Conservation (phyloP, 2,113 vertebrate genomes). For the Trematomus loennbergii region DNA sequence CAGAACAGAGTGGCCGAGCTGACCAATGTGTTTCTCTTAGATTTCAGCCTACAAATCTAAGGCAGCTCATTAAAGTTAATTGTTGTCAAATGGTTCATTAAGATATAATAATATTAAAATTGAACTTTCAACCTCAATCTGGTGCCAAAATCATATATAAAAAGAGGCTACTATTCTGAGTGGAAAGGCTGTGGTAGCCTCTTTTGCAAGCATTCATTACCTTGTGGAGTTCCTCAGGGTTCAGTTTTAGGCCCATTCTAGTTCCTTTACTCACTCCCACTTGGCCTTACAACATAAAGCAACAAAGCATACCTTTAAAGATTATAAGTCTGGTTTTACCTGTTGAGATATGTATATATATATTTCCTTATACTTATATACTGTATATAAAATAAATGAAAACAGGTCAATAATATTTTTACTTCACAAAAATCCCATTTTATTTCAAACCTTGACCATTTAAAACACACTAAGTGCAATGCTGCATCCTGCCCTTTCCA, state of each 20-base stretch:
- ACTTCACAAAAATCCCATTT: background rate
- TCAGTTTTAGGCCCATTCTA: background rate
- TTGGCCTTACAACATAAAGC: background rate
- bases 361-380: too few species aligned
- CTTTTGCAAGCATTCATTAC: background rate
- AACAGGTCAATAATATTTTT: background rate
- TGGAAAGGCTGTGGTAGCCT: too few species aligned
- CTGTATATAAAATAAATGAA: background rate
- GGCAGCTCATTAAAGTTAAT: constrained; percentile 5
- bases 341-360: background rate
- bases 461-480: background rate
- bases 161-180: too few species aligned
- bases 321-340: background rate
- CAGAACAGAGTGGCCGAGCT: too few species aligned
- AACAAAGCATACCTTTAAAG: background rate
- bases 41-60: constrained; percentile 14
- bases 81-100: constrained; percentile 19
- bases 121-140: constrained; percentile 21
- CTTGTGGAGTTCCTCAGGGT: constrained; percentile 28
- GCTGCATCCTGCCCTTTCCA: background rate
- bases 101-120: constrained; percentile 36
- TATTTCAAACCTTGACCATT: background rate
- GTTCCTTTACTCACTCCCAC: background rate
- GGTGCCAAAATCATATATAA: constrained; percentile 11
- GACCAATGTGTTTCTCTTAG: constrained; percentile 10